These are phyloP conservation scores for Sarcophilus harrisii DNA, from an alignment of 2,797 vertebrate species.

Conservation along the genomic window DNA sequence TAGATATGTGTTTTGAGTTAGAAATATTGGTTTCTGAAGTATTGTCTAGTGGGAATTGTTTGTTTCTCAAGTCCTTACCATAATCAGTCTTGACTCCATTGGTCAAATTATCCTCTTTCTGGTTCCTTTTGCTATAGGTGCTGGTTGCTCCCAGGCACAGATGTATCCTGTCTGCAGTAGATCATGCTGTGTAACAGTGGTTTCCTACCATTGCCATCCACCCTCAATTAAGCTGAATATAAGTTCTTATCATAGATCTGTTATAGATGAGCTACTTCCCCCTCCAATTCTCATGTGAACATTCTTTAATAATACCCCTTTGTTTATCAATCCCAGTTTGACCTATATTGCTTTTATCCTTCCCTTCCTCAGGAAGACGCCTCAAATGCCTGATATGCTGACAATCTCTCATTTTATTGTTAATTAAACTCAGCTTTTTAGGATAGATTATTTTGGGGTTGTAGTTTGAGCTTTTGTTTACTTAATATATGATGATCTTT, in stretches of 20 bases:
- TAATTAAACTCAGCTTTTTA: background rate
- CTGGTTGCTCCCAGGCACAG: background rate
- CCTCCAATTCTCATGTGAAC: too few relatives aligned
- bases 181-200: background rate
- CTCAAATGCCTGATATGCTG: background rate
- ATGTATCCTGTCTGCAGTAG: background rate
- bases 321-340: background rate
- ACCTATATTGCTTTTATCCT: background rate
- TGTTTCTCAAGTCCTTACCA: background rate
- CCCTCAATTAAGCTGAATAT: too few relatives aligned
- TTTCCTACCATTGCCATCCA: background rate
- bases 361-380: background rate
- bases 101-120: background rate
- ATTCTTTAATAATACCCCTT: too few relatives aligned
- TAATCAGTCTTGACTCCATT: background rate
- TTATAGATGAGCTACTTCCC: too few relatives aligned
- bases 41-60: background rate
- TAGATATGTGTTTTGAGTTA: background rate
- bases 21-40: background rate
- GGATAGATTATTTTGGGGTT: background rate
- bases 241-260: too few relatives aligned
- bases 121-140: background rate
- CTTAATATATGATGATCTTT: background rate
- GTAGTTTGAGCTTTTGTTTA: background rate
- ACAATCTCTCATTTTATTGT: background rate